Percentiles rank a stretch among this genome's conserved stretches.
These are phyloP conservation scores for Standfussiana lucernea DNA, from an alignment of 2,888 invertebrate species.

Conservation along the genomic window DNA sequence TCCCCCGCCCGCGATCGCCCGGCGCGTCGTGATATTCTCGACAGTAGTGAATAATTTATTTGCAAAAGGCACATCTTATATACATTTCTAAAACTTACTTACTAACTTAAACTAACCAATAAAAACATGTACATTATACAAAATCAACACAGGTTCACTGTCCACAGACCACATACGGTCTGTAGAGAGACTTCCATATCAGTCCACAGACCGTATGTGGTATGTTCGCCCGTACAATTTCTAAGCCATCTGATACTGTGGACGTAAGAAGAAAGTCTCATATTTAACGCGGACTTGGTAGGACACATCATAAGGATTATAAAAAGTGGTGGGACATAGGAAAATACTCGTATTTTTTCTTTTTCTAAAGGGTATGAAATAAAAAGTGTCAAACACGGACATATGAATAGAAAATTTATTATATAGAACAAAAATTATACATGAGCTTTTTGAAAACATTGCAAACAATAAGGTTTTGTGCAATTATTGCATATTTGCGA, in stretches of 20 bases:
- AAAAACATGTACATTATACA: no score
- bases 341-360: conserved; percentile 2
- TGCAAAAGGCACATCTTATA: no score
- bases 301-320: conserved; percentile 6
- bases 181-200: conserved; percentile 12
- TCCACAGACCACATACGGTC: conserved; percentile 11
- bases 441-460: conserved; percentile 21
- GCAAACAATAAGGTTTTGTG: conserved; percentile 16
- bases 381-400: conserved; percentile 10
- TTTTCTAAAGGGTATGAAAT: conserved; percentile 8
- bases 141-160: no score
- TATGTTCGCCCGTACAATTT: no score
- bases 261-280: neutral
- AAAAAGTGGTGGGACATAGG: conserved; percentile 17
- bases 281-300: neutral
- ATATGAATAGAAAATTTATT: conserved; percentile 16
- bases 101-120: no score
- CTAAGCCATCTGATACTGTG: no score
- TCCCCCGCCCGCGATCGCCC: no score
- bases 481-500: conserved; percentile 27
- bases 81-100: no score
- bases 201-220: conserved; percentile 23
- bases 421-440: neutral
- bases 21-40: no score
- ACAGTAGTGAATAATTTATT: no score